Base-by-base conservation (phyloP, 2,113 vertebrate species). In the Xiphias gladius region DNA sequence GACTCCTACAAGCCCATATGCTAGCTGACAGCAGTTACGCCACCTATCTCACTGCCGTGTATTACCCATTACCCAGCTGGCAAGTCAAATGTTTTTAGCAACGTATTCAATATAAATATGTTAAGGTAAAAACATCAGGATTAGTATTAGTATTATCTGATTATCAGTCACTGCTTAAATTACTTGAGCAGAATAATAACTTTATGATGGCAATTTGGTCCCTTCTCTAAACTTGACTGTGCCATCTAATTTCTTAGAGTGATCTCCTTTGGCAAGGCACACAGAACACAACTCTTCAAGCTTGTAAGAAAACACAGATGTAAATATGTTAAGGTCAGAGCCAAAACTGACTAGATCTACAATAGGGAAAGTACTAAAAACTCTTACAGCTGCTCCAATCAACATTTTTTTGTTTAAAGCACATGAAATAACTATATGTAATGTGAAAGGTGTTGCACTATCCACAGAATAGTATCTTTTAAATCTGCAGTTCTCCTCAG, bases 1-100 rank as follows among this genome's bases (percentile, higher is more conserved):
- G 88, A 86, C 89, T 89, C 85, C 82, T 87, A 85, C 89, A 78
- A 86, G 83, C 70, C 87, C 89, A 88, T 91, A 90, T 90, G 87
- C 81, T 85, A 7, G 52, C 89, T 73, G 75, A 81, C 75, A 58
- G 57, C 81, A 64, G 76, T 73, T 24, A 46, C 24, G 66, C 85
- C 80, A 69, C 77, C 79, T 86, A 78, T 76, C 68, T 54, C 61
- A 57, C 73, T 62, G 65, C 55, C 73, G 58, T 69, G 65, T 37
- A 50, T 73, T 85, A 80, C 63, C 71, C 46, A 67, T 85, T 55
- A 72, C 69, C 78, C 82, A 84, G 72, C 86, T 78, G 78, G 68
- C 52, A 73, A 79, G 67, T 73, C 52, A 68, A 32, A 84, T 32
- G 24, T 79, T 59, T 65, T 55, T 11, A 52, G 61, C 14, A 64